Base-by-base conservation (phyloP, 2,797 vertebrate genomes). In the Triplophysa yarkandensis region DNA sequence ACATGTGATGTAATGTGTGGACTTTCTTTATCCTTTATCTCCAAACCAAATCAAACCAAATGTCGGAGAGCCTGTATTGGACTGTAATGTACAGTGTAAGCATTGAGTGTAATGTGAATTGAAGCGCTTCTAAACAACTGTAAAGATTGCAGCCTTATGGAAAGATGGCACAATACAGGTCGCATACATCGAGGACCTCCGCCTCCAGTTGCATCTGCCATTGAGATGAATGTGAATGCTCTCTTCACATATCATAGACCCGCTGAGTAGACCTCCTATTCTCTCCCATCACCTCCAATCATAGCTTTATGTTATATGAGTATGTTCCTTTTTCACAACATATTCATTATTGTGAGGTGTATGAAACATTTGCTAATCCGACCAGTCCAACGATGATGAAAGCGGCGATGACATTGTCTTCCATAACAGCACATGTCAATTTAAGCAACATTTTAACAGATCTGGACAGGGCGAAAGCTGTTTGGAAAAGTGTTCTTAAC, bases 401-500 rank as follows among this genome's bases (percentile, higher is more conserved):
- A 54, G 50, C 50, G 14, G 1, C 13, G 1, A 54, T 1, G 13
- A 19, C 4, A 25, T 13, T 55, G 13, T 55, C 25, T 55, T 3
- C 19, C 25, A 9, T 10, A 52, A 13, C 21, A 52, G 14, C 25
- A 8, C 54, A 8, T 14, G 14, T 28, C 25, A 16, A 30, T 28
- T 28, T 55, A 25, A 54, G 23, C 11, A 25, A 27, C 50, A 30
- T 14, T 17, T 25, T 55, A 17, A 14, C 25, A 55, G 14, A 14
- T 30, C 6, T 55, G 25, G 54, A 28, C 25, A 17, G 16, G 48
- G 77, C 23, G 44, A 52, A 71, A 28, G 32, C 58, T 41, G 30
- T 21, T 43, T 77, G 44, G 61, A 50, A 76, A 61, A 39, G 10
- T 46, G 17, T 76, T 77, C 71, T 77, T 9, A 21, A 57, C 71